Base-by-base conservation (phyloP, 2,888 invertebrate species). In the Microplitis deprimator region DNA sequence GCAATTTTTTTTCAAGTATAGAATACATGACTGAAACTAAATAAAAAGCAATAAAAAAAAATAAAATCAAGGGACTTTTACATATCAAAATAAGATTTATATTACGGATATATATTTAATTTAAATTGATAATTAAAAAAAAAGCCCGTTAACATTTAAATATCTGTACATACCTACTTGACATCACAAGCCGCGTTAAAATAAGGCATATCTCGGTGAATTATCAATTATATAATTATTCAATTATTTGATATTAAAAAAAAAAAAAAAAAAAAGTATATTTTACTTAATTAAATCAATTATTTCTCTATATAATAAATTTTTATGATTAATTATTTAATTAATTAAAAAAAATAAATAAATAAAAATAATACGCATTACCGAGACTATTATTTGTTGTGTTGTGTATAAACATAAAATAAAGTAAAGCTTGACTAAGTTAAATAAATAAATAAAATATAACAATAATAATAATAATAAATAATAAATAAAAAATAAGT, bases 171-270 rank as follows among this genome's bases (percentile, higher is more conserved):
- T 89, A 89, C 89, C 89, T 89, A 89, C 88, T 89, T 89, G 89
- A 88, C 88, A 86, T 89, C 89, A 89, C 88, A 89, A 89, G 89
- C 89, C 89, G 89, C 89, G 89, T 89, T 87, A 89, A 89, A 88
- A 89, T 86, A 89, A 86, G 88, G 86, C 87, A 89, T 86, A 89
- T 88, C 85, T 88, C 87, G 86, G 86, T 89, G 86, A 89, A 87
- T 89, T 88, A 85, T 86, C 86, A 87, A 83, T 87, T 20, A 13
- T 62, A 64, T 59, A 10, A 29, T n/a, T 59, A 59, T 70, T 41
- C 59, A 40, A 71, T 71, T 71, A 8, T 20, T 29, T 17, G 29
- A 41, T 50, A 20, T 20, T 20, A 20, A 20, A 20, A 20, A 17
- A n/a, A 17, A 62, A 20, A 62, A 20, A 16, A 13, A 50, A 10